Evolutionary conservation across 2,888 invertebrate species (phyloP).

Genomic region (Callyntrura sp.): DNA sequence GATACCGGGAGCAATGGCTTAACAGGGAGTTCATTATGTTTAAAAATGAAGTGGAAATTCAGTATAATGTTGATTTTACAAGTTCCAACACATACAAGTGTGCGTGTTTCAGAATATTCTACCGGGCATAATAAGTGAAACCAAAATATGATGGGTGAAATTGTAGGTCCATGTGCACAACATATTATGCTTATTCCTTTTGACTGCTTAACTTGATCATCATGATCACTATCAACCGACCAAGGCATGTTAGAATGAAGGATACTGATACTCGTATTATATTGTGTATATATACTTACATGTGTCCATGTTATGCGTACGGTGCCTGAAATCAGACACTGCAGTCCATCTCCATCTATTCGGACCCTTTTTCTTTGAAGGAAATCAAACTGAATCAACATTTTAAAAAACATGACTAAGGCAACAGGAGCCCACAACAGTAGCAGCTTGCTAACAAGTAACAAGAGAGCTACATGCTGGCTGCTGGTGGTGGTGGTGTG

Average conservation of each 20-base stretch:
- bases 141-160: conserved; percentile 19
- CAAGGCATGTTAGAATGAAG: background rate
- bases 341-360: conserved; percentile 34
- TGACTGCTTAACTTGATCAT: conserved; percentile 55
- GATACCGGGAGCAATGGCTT: background rate
- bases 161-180: conserved; percentile 41
- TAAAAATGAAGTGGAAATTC: background rate
- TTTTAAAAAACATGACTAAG: conserved; percentile 4
- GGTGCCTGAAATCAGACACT: conserved; percentile 61
- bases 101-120: conserved; percentile 51
- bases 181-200: conserved; percentile 41
- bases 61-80: background rate
- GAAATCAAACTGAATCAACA: conserved; percentile 59
- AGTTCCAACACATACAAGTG: conserved; percentile 31
- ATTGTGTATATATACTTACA: background rate
- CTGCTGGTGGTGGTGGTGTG: conserved; percentile 44
- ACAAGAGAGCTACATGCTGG: conserved; percentile 45
- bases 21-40: background rate
- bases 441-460: conserved; percentile 50
- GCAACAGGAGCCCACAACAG: conserved; percentile 10
- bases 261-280: background rate
- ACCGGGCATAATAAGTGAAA: conserved; percentile 1
- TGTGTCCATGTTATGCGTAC: background rate
- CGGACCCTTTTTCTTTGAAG: conserved; percentile 54
- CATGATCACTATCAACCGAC: background rate